A percentile compares a stretch with the other conserved stretches of the same genome.
Evolutionary conservation across 2,113 vertebrate genomes (phyloP).

Genomic region (Nothoprocta perdicaria): DNA sequence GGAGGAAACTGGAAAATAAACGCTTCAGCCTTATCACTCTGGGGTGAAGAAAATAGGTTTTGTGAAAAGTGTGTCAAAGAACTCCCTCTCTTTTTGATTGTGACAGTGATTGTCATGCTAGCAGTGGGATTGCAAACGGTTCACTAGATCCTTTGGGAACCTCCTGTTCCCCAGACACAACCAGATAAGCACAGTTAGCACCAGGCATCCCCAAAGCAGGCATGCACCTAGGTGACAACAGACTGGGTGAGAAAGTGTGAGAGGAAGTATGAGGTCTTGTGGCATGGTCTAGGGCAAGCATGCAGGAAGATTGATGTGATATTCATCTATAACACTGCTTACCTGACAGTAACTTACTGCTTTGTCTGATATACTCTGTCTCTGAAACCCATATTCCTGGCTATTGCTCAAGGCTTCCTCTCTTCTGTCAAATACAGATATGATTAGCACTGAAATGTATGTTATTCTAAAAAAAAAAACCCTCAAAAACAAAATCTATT

Average conservation of each 20-base stretch:
- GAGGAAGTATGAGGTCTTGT: neutral
- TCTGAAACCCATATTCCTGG: neutral
- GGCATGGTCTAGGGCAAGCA: accelerated
- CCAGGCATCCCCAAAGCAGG: accelerated
- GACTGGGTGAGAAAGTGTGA: neutral
- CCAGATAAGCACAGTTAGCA: neutral
- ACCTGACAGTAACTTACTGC: neutral
- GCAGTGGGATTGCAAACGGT: neutral
- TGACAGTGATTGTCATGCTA: neutral
- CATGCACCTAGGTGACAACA: accelerated
- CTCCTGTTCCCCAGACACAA: neutral
- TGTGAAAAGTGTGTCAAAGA: neutral
- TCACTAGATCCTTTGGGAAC: neutral
- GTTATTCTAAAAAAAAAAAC: neutral
- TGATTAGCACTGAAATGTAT: neutral
- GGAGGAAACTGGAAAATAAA: neutral
- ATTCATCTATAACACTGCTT: neutral
- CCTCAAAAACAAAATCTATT: too few relatives aligned
- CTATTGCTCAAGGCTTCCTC: neutral
- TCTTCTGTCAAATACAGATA: neutral
- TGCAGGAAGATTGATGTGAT: neutral
- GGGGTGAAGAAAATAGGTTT: neutral
- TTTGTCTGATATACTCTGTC: neutral
- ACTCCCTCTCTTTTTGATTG: neutral
- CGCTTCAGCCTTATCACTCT: neutral